Conservation (phyloP, 2,888 invertebrate species). For the Cataglyphis cursor region DNA sequence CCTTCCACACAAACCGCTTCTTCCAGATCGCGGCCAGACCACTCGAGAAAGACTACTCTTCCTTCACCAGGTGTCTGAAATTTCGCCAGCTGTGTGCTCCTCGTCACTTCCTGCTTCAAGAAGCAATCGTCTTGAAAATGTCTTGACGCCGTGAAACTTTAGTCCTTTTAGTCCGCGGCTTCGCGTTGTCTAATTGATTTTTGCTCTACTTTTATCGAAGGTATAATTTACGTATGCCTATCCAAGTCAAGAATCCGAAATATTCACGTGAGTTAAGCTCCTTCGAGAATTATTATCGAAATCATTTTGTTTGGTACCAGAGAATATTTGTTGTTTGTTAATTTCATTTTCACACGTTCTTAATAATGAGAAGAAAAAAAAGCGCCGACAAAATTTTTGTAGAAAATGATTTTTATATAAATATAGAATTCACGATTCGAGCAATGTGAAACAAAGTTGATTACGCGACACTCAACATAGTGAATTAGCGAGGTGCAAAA, state of each 20-base stretch:
- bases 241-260: not conserved
- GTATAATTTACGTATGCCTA: not conserved
- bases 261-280: not conserved
- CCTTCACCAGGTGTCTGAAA: slow-evolving; percentile 78
- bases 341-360: not conserved
- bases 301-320: not conserved
- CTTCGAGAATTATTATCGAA: not conserved
- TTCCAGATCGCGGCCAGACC: slow-evolving; percentile 62
- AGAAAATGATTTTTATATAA: not conserved
- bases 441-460: not conserved
- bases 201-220: not conserved
- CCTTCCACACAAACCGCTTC: slow-evolving; percentile 43
- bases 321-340: not conserved
- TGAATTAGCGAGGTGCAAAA: slow-evolving; percentile 12
- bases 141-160: slow-evolving; percentile 36
- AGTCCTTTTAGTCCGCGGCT: not conserved
- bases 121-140: slow-evolving; percentile 50
- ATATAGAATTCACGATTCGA: not conserved
- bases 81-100: slow-evolving; percentile 78
- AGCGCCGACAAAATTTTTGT: not conserved
- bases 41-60: slow-evolving; percentile 69
- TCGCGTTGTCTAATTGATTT: not conserved
- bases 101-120: slow-evolving; percentile 66
- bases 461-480: not conserved
- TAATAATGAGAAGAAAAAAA: not conserved